Evolutionary conservation across 64 coral and sea anemone species (phyloP).

Genomic region (Pocillopora verrucosa): DNA sequence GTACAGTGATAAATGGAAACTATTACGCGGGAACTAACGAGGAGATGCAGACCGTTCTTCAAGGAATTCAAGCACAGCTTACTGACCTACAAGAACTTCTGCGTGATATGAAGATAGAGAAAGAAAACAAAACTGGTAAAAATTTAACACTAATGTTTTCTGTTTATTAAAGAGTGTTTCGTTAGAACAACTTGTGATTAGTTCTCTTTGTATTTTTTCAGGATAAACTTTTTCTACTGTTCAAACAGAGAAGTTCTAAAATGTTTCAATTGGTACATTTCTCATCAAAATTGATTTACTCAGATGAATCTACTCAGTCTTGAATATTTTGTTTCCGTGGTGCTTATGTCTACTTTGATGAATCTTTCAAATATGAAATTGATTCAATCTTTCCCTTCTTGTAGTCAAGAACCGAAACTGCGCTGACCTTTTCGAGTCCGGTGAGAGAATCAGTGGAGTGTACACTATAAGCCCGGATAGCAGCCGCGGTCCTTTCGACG

Average conservation of each 20-base stretch:
- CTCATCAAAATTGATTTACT: too few relatives aligned
- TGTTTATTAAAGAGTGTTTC: too few relatives aligned
- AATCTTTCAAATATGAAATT: too few relatives aligned
- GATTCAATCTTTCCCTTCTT: too few relatives aligned
- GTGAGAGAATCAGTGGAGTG: not conserved
- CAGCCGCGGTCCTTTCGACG: not conserved
- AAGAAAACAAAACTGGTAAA: not conserved
- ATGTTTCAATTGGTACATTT: too few relatives aligned
- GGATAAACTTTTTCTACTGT: too few relatives aligned
- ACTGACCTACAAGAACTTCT: not conserved
- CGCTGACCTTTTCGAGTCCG: not conserved
- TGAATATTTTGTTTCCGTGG: too few relatives aligned
- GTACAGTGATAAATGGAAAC: not conserved
- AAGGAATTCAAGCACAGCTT: not conserved
- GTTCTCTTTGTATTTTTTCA: too few relatives aligned
- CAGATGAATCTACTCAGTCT: too few relatives aligned
- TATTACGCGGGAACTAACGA: not conserved
- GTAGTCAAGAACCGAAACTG: not conserved
- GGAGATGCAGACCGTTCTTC: not conserved
- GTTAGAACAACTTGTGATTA: too few relatives aligned
- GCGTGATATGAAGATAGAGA: not conserved
- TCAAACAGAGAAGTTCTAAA: too few relatives aligned
- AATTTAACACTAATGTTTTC: not conserved
- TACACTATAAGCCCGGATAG: not conserved
- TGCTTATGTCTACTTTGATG: too few relatives aligned